A percentile compares a stretch with the other conserved stretches of the same genome.
Conservation (phyloP, 2,888 invertebrate species). For the Tetragonula carbonaria region DNA sequence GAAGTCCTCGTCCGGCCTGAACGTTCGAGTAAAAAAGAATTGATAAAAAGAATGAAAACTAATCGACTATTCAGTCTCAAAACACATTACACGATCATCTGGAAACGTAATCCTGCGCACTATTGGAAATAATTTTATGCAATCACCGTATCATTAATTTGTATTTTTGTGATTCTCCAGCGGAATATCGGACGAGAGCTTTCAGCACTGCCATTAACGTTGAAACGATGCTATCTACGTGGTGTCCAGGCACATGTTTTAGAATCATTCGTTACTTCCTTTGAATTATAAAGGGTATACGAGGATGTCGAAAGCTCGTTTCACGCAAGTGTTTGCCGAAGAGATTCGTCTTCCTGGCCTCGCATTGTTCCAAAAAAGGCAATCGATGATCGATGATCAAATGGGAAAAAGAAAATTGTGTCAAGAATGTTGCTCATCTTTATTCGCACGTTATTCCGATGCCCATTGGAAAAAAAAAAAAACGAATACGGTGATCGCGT, state of each 20-base stretch:
- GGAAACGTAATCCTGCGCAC: conserved; percentile 21
- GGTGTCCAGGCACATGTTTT: conserved; percentile 36
- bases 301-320: conserved; percentile 19
- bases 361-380: conserved; percentile 18
- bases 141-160: conserved; percentile 48
- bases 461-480: neutral
- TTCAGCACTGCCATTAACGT: conserved; percentile 61
- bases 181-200: conserved; percentile 45
- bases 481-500: conserved; percentile 57
- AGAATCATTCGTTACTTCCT: conserved; percentile 38
- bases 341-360: conserved; percentile 54
- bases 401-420: neutral
- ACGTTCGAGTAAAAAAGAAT: conserved; percentile 44
- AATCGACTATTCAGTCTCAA: conserved; percentile 40
- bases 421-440: conserved; percentile 12
- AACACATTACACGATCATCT: neutral
- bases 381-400: conserved; percentile 4
- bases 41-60: neutral
- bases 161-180: neutral
- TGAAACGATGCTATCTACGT: conserved; percentile 41
- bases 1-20: conserved; percentile 71
- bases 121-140: conserved; percentile 33
- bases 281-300: conserved; percentile 9
- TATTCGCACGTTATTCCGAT: conserved; percentile 18
- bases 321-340: conserved; percentile 27